phyloP scores from a whole-genome alignment of 2,797 vertebrate species.

The Danio choprae region DNA sequence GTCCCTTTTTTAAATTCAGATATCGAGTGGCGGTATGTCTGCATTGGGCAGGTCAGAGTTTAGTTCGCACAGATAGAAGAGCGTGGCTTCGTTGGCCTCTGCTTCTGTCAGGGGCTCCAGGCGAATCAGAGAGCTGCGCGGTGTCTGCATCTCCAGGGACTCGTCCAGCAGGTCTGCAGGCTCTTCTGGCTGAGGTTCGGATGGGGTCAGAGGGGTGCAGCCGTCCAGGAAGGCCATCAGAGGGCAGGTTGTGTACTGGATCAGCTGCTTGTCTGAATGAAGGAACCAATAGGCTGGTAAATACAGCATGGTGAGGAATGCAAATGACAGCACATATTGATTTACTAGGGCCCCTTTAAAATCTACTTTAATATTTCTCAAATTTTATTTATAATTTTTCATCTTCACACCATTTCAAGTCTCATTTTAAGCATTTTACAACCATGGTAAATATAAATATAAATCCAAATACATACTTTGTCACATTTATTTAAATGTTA shows the following conservation, averaged over 20 bases:
- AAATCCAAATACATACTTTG: no score
- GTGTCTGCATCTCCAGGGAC: slow-evolving; percentile 69
- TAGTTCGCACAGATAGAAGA: slow-evolving; percentile 95
- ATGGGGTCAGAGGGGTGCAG: slow-evolving; percentile 70
- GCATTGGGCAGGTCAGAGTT: slow-evolving; percentile 80
- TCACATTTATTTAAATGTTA: no score
- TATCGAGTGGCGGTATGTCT: slow-evolving; percentile 78
- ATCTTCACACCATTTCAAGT: no score
- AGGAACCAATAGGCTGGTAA: not conserved
- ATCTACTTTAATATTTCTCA: no score
- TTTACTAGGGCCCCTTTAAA: no score
- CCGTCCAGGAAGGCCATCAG: slow-evolving; percentile 92
- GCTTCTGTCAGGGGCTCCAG: slow-evolving; percentile 93
- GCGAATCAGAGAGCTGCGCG: slow-evolving; percentile 89
- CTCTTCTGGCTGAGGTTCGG: slow-evolving; percentile 68
- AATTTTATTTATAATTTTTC: no score
- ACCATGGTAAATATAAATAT: no score
- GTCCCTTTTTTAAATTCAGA: slow-evolving; percentile 50
- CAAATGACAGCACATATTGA: not conserved
- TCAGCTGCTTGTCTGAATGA: slow-evolving; percentile 87
- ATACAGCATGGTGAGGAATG: not conserved
- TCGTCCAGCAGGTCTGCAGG: slow-evolving; percentile 82
- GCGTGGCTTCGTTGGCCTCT: slow-evolving; percentile 88
- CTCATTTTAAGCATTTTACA: no score
- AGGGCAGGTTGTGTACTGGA: slow-evolving; percentile 93